These are phyloP conservation scores for Dendrocincla tyrannina DNA, from an alignment of 2,797 vertebrate species.

Conservation along the genomic window DNA sequence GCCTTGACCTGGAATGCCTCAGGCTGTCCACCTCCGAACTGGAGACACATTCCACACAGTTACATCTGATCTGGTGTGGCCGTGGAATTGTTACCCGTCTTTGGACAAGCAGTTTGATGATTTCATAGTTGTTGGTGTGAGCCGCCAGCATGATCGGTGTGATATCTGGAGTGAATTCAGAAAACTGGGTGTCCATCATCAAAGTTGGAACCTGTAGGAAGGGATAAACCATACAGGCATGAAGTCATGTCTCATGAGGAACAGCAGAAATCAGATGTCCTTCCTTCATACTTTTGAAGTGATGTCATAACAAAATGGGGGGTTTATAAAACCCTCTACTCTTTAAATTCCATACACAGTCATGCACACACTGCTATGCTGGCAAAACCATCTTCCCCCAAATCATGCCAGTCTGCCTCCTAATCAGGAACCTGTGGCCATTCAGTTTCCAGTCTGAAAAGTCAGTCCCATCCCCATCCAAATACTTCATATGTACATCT, in stretches of 20 bases:
- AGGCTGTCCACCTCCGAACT: constrained; percentile 96
- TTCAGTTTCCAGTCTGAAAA: not conserved
- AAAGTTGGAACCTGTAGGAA: constrained; percentile 87
- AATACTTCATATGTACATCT: not conserved
- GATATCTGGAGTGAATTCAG: constrained; percentile 96
- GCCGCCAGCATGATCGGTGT: constrained; percentile 98
- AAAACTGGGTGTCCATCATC: constrained; percentile 98
- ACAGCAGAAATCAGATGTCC: not conserved
- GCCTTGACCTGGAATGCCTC: constrained; percentile 90
- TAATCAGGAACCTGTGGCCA: not conserved
- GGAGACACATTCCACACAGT: constrained; percentile 95
- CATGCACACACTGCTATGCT: not conserved
- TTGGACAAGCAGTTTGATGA: constrained; percentile 97
- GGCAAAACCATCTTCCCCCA: not conserved
- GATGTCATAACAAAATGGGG: not conserved
- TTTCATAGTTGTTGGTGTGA: constrained; percentile 99
- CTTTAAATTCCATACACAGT: not conserved
- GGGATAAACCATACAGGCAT: not conserved
- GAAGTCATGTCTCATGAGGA: not conserved
- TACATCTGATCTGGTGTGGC: constrained; percentile 94
- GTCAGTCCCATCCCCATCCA: not conserved
- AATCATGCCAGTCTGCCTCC: not conserved
- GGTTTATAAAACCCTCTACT: not conserved
- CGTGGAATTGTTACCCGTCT: constrained; percentile 92
- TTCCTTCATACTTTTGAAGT: not conserved